A percentile compares a stretch with the other conserved stretches of the same genome.
These are phyloP conservation scores for Actinostola sp. DNA, from an alignment of 92 coral and sea anemone species.

Conservation along the genomic window DNA sequence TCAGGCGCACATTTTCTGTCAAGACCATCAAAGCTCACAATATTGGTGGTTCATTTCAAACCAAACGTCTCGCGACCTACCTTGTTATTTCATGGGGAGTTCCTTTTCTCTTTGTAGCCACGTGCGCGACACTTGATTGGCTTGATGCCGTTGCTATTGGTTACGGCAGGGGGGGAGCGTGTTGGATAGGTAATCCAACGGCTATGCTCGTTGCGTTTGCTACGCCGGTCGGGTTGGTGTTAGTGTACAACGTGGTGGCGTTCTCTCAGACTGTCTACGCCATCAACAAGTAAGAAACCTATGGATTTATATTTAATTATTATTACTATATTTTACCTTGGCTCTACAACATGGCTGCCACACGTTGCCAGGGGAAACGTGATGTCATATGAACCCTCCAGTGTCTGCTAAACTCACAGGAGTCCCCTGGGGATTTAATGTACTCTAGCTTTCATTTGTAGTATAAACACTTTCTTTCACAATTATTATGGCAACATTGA, in stretches of 20 bases:
- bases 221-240: slow-evolving; percentile 64
- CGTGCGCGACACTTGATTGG: slow-evolving; percentile 68
- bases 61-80: slow-evolving; percentile 64
- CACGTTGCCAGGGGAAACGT: too few relatives aligned
- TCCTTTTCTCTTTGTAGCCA: slow-evolving; percentile 66
- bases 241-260: slow-evolving; percentile 75
- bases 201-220: slow-evolving; percentile 62
- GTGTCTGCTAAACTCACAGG: too few relatives aligned
- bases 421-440: too few relatives aligned
- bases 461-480: too few relatives aligned
- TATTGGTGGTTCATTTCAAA: slow-evolving; percentile 30
- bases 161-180: slow-evolving; percentile 65
- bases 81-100: slow-evolving; percentile 73
- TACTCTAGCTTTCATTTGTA: too few relatives aligned
- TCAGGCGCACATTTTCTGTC: slow-evolving; percentile 68
- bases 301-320: neutral
- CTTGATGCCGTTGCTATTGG: slow-evolving; percentile 68
- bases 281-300: slow-evolving; percentile 47
- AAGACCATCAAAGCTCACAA: slow-evolving; percentile 72
- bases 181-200: slow-evolving; percentile 72
- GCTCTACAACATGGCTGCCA: too few relatives aligned
- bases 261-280: slow-evolving; percentile 87
- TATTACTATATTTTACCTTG: too few relatives aligned
- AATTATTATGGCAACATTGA: too few relatives aligned
- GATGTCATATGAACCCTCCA: too few relatives aligned